Evolutionary conservation across 2,888 invertebrate genomes (phyloP).

Genomic region (Agrilus mali): DNA sequence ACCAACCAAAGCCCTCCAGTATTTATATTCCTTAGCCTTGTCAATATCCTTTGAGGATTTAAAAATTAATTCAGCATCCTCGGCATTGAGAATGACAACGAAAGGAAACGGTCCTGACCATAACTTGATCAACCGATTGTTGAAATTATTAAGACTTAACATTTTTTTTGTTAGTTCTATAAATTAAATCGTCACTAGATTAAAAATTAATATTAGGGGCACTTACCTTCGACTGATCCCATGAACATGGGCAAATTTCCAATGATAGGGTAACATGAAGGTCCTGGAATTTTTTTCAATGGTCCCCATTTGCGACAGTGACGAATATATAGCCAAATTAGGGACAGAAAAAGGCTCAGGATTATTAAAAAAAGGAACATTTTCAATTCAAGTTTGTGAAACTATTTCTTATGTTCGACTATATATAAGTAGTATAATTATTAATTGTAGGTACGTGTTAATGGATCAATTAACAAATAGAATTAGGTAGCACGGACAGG

Average conservation of each 20-base stretch:
- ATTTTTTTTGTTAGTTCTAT: neutral
- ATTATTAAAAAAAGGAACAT: too few species aligned
- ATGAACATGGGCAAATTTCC: conserved; percentile 64
- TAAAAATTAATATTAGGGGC: neutral
- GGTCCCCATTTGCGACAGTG: conserved; percentile 33
- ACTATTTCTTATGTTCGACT: too few species aligned
- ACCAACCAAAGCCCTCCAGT: conserved; percentile 75
- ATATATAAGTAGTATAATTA: too few species aligned
- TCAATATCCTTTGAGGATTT: conserved; percentile 70
- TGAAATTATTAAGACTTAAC: too few species aligned
- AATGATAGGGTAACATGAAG: conserved; percentile 54
- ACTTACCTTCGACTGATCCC: conserved; percentile 58
- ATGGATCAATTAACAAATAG: too few species aligned
- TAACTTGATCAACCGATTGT: conserved; percentile 41
- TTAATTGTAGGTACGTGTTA: too few species aligned
- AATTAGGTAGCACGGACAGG: too few species aligned
- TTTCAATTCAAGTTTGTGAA: too few species aligned
- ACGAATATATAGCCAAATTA: too few species aligned
- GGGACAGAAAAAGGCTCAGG: too few species aligned
- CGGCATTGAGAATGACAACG: conserved; percentile 63
- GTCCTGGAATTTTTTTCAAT: conserved; percentile 60
- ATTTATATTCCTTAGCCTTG: conserved; percentile 64
- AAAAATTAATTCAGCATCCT: conserved; percentile 66
- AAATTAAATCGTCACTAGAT: too few species aligned
- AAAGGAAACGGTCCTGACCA: conserved; percentile 67